phyloP scores from a whole-genome alignment of 2,888 invertebrate genomes.

The Metellina segmentata region DNA sequence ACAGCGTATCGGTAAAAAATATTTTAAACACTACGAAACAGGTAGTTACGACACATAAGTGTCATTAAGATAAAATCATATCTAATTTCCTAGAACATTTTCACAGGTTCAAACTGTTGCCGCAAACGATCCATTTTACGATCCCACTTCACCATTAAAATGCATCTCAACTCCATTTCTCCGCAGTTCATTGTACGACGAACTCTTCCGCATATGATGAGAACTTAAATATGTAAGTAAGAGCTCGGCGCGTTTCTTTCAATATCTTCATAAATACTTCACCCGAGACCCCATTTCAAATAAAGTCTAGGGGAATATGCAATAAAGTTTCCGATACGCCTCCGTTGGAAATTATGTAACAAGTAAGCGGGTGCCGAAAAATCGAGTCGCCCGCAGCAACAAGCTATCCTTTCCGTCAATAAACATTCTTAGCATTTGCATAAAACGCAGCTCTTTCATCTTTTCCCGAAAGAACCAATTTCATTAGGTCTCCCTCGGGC shows the following conservation, averaged over 20 bases:
- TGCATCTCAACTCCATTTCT: constrained; percentile 11
- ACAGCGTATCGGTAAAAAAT: neutral
- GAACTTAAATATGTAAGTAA: constrained; percentile 53
- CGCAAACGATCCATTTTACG: neutral
- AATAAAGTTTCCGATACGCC: constrained; percentile 52
- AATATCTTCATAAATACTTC: constrained; percentile 47
- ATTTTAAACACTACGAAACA: neutral
- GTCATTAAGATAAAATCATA: neutral
- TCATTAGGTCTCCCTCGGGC: constrained; percentile 56
- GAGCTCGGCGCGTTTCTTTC: constrained; percentile 24
- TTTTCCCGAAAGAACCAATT: constrained; percentile 66
- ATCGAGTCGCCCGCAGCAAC: constrained; percentile 67
- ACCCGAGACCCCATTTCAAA: constrained; percentile 26
- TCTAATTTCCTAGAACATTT: neutral
- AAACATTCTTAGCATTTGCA: constrained; percentile 70
- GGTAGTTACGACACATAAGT: neutral
- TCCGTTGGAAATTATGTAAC: constrained; percentile 57
- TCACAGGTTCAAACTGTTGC: neutral
- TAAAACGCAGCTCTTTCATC: constrained; percentile 69
- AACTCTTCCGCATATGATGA: constrained; percentile 19
- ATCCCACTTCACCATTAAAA: constrained; percentile 27
- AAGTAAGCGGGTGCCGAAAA: constrained; percentile 17
- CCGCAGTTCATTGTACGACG: constrained; percentile 10
- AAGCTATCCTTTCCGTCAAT: constrained; percentile 65
- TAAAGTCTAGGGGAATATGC: constrained; percentile 54